Conservation (phyloP, 2,888 invertebrate genomes). For the Lordiphosa andalusiaca region DNA sequence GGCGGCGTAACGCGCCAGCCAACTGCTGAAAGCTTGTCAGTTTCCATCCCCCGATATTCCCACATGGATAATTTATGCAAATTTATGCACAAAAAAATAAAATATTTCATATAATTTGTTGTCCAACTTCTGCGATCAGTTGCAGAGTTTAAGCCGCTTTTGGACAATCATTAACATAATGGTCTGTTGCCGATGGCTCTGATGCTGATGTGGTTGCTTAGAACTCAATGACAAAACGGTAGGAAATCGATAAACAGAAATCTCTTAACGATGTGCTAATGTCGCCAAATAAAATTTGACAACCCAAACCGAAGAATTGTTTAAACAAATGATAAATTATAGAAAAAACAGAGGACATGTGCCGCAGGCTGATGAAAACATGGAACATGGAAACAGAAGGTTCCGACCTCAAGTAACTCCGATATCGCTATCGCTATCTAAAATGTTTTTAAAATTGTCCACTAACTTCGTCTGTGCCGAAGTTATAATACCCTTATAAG, state of each 20-base stretch:
- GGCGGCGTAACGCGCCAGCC: conserved; percentile 66
- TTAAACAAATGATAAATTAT: conserved; percentile 34
- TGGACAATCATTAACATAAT: conserved; percentile 10
- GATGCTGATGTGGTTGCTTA: not conserved
- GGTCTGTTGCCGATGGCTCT: conserved; percentile 13
- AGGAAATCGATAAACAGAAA: conserved; percentile 43
- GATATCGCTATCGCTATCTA: too few species aligned
- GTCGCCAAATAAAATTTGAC: conserved; percentile 46
- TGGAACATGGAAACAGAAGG: not conserved
- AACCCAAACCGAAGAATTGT: conserved; percentile 46
- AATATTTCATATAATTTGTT: conserved; percentile 7
- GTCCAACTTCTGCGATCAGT: conserved; percentile 5
- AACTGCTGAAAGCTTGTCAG: conserved; percentile 66
- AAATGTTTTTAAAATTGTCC: too few species aligned
- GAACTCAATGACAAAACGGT: conserved; percentile 12
- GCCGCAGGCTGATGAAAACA: conserved; percentile 13
- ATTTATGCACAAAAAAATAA: conserved; percentile 51
- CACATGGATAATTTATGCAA: conserved; percentile 59
- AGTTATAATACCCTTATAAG: too few species aligned
- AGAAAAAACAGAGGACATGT: conserved; percentile 8
- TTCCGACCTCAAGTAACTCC: too few species aligned
- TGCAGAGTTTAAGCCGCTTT: not conserved
- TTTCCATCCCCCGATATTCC: conserved; percentile 36
- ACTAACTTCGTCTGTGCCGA: too few species aligned
- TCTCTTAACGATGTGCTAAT: conserved; percentile 66